phyloP scores from a whole-genome alignment of 2,113 vertebrate species.

The Corynorhinus townsendii region DNA sequence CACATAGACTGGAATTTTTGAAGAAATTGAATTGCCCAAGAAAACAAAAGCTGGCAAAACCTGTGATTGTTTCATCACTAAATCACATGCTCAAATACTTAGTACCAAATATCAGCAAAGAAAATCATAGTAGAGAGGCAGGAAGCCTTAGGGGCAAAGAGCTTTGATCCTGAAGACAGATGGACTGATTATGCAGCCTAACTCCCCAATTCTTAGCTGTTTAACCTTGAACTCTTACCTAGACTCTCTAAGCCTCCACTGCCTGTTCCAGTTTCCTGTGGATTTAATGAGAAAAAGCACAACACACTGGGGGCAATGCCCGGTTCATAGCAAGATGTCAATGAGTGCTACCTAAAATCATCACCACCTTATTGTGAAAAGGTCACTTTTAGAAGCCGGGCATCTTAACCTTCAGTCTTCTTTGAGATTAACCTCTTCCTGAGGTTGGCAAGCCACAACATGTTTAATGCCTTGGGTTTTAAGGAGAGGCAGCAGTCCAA shows the following conservation, averaged over 20 bases:
- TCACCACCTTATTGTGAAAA: background rate
- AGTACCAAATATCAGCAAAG: background rate
- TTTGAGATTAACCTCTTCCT: background rate
- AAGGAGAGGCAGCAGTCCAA: background rate
- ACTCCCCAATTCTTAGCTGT: background rate
- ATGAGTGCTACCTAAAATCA: background rate
- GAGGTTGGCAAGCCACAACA: background rate
- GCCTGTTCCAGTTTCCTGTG: background rate
- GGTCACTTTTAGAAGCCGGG: background rate
- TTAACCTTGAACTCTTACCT: constrained; percentile 39
- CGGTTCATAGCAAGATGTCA: background rate
- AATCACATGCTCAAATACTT: background rate
- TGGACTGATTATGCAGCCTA: background rate
- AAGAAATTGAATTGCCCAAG: background rate
- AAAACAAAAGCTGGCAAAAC: background rate
- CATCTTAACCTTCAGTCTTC: background rate
- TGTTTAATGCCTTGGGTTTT: background rate
- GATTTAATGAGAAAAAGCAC: background rate
- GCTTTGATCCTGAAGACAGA: background rate
- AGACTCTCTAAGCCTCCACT: background rate
- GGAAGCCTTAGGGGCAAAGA: background rate
- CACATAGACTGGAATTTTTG: background rate
- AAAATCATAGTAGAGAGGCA: background rate
- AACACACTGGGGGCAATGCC: background rate
- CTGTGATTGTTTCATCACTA: background rate